Evolutionary conservation across 2,797 vertebrate genomes (phyloP).

Genomic region (Ambastaia sidthimunki): DNA sequence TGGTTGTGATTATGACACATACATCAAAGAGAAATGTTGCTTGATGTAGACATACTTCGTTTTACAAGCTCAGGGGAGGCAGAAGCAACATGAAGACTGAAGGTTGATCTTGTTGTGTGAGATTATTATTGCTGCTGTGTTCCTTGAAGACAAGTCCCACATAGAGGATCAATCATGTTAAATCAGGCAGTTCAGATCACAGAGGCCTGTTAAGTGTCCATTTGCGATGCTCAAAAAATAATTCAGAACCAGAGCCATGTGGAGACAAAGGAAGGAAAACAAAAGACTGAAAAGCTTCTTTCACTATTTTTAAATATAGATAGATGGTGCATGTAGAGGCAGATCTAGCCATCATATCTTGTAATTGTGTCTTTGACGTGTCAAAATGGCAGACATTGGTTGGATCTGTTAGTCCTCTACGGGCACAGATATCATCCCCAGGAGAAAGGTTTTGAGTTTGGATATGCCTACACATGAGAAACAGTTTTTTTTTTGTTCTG

Average conservation of each 20-base stretch:
- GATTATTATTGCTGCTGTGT: slow-evolving; percentile 72
- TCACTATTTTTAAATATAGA: slow-evolving; percentile 58
- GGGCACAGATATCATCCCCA: slow-evolving; percentile 62
- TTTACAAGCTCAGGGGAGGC: slow-evolving; percentile 63
- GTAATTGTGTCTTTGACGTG: slow-evolving; percentile 95
- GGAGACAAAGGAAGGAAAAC: slow-evolving; percentile 51
- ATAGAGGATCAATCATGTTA: slow-evolving; percentile 63
- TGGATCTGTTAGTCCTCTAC: slow-evolving; percentile 54
- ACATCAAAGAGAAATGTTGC: slow-evolving; percentile 62
- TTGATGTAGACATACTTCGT: slow-evolving; percentile 61
- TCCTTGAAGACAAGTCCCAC: slow-evolving; percentile 68
- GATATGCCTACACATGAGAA: slow-evolving; percentile 65
- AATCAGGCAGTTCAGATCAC: slow-evolving; percentile 63
- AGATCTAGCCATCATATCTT: slow-evolving; percentile 87
- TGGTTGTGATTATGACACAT: slow-evolving; percentile 66
- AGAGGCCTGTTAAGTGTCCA: slow-evolving; percentile 47
- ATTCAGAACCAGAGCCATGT: slow-evolving; percentile 40
- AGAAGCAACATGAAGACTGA: slow-evolving; percentile 59
- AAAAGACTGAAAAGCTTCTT: slow-evolving; percentile 37
- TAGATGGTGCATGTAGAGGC: slow-evolving; percentile 89
- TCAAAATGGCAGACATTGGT: slow-evolving; percentile 77
- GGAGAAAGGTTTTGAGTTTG: slow-evolving; percentile 66
- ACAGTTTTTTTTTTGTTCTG: slow-evolving; percentile 32
- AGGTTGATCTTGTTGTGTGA: slow-evolving; percentile 70
- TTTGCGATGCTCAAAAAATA: slow-evolving; percentile 46